Conservation (phyloP, 2,797 vertebrate genomes). For the Poecilia picta region DNA sequence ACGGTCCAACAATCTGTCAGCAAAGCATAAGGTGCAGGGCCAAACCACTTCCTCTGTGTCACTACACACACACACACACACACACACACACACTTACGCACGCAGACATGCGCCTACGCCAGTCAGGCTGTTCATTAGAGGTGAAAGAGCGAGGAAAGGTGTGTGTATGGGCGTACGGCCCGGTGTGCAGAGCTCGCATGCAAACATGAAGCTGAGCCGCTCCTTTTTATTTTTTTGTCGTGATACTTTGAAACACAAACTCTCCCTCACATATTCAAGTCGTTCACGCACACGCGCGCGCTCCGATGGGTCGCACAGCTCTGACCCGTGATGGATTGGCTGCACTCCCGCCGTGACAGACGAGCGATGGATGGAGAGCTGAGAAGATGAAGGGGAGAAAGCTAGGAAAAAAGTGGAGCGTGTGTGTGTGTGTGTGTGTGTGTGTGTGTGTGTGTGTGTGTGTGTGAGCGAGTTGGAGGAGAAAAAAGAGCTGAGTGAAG, state of each 20-base stretch:
- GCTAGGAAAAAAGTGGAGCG: constrained; percentile 27
- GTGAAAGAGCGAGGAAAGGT: constrained; percentile 53
- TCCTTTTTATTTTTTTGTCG: constrained; percentile 12
- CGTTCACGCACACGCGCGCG: constrained; percentile 22
- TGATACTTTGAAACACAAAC: constrained; percentile 48
- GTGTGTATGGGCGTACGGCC: constrained; percentile 10
- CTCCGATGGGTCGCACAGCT: constrained; percentile 65
- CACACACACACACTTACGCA: constrained; percentile 37
- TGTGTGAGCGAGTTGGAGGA: constrained; percentile 41
- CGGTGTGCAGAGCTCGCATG: constrained; percentile 34
- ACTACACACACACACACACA: constrained; percentile 43
- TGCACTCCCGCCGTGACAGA: constrained; percentile 83
- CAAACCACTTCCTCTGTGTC: constrained; percentile 53
- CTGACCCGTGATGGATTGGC: constrained; percentile 84
- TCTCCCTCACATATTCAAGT: constrained; percentile 45
- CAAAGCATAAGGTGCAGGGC: constrained; percentile 44
- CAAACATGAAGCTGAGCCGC: constrained; percentile 40
- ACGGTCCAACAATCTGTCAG: constrained; percentile 67
- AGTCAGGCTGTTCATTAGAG: constrained; percentile 61
- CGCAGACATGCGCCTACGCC: constrained; percentile 15
- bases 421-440: constrained; percentile 20
- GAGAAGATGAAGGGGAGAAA: constrained; percentile 80
- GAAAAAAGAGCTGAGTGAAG: constrained; percentile 76
- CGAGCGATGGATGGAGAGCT: constrained; percentile 80
- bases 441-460: constrained; percentile 8